A percentile compares a stretch with the other conserved stretches of the same genome.
Conservation (phyloP, 2,113 vertebrate species). For the Saccopteryx bilineata region DNA sequence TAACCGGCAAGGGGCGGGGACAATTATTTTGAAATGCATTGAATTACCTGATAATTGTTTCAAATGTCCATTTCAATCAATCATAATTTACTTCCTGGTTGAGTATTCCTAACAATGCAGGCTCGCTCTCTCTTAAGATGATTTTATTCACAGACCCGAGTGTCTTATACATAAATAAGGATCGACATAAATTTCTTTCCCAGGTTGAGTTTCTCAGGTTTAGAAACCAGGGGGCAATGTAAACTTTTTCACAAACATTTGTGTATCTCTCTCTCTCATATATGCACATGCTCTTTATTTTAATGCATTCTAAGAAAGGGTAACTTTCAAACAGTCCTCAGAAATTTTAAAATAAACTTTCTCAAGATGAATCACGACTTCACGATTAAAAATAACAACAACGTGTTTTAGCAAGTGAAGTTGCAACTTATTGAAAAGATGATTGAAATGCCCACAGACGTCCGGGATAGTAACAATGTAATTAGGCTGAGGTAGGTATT, state of each 20-base stretch:
- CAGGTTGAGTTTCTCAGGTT: not conserved
- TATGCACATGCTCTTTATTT: not conserved
- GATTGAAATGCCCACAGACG: constrained; percentile 77
- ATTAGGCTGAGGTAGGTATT: constrained; percentile 80
- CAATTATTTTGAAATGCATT: constrained; percentile 6
- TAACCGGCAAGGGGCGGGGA: no score
- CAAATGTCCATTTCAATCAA: constrained; percentile 6
- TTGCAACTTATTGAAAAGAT: constrained; percentile 76
- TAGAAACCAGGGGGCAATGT: not conserved
- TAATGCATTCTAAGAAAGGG: constrained; percentile 34
- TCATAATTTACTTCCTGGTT: constrained; percentile 8
- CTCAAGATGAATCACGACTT: constrained; percentile 61
- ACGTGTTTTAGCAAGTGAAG: constrained; percentile 78
- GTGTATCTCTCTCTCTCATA: not conserved
- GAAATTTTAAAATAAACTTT: constrained; percentile 46
- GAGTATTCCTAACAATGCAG: not conserved
- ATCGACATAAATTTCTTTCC: not conserved
- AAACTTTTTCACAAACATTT: not conserved
- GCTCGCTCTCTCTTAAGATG: not conserved
- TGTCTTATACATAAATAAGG: not conserved
- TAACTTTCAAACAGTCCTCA: constrained; percentile 59
- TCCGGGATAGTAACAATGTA: constrained; percentile 76
- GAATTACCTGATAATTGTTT: not conserved
- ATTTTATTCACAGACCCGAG: not conserved
- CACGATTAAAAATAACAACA: constrained; percentile 73